Evolutionary conservation across 2,113 vertebrate species (phyloP).

Genomic region (Myrmophylax atrothorax): DNA sequence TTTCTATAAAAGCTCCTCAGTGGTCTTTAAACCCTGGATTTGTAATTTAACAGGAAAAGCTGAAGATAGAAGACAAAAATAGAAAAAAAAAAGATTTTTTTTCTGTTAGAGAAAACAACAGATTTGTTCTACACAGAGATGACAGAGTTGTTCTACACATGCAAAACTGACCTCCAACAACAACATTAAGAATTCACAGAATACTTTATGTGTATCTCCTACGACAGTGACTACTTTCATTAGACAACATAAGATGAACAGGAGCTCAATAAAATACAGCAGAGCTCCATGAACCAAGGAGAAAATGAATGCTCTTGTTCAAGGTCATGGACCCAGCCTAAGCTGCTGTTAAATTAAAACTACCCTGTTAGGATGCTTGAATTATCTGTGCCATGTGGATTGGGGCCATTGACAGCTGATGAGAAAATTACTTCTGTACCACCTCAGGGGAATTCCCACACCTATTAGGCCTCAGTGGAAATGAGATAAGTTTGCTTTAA

Average conservation of each 20-base stretch:
- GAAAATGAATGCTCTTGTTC: neutral
- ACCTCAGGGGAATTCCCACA: conserved; percentile 37
- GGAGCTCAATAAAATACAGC: neutral
- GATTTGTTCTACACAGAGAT: neutral
- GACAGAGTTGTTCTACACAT: neutral
- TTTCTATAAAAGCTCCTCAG: neutral
- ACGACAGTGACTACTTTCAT: neutral
- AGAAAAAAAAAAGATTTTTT: neutral
- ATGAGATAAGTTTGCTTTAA: conserved; percentile 62
- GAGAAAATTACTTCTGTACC: conserved; percentile 58
- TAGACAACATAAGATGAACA: neutral
- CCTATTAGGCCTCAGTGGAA: conserved; percentile 50
- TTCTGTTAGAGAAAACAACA: neutral
- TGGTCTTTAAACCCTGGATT: neutral
- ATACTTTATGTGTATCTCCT: neutral
- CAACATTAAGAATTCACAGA: neutral
- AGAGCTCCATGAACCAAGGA: neutral
- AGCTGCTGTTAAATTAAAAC: conserved; percentile 25
- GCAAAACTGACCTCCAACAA: neutral
- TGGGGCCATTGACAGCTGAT: conserved; percentile 56
- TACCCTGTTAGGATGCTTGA: conserved; percentile 8
- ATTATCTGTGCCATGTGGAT: conserved; percentile 25
- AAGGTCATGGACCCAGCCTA: conserved; percentile 14
- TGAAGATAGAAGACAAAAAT: neutral
- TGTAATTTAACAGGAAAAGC: neutral